A percentile compares a stretch with the other conserved stretches of the same genome.
phyloP scores from a whole-genome alignment of 2,113 vertebrate species.

The Acrocephalus arundinaceus region DNA sequence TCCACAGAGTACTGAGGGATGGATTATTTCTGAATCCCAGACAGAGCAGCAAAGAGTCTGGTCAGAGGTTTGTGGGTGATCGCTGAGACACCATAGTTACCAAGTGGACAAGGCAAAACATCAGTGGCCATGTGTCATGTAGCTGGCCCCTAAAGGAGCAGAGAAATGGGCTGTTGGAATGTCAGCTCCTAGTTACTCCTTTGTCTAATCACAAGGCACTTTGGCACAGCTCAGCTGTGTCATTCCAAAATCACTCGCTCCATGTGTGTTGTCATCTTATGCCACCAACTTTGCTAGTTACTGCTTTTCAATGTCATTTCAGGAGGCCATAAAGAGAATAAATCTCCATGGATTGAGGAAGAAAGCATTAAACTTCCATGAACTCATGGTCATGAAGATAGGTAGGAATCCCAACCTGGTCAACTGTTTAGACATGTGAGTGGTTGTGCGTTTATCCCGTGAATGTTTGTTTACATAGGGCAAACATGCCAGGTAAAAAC shows the following conservation, averaged over 20 bases:
- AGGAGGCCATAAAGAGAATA: constrained; percentile 84
- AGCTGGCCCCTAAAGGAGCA: not conserved
- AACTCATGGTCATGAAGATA: constrained; percentile 70
- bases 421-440: not conserved
- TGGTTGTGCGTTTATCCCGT: not conserved
- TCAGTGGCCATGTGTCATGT: not conserved
- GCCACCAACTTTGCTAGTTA: not conserved
- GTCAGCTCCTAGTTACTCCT: not conserved
- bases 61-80: not conserved
- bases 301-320: constrained; percentile 32
- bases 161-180: not conserved
- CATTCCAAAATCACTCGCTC: not conserved
- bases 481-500: not conserved
- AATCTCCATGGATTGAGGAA: constrained; percentile 80
- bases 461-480: not conserved
- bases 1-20: no score
- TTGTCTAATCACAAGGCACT: not conserved
- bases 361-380: constrained; percentile 87
- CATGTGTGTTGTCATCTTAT: not conserved
- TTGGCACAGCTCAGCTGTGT: not conserved
- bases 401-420: constrained; percentile 8
- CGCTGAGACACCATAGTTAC: not conserved
- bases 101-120: not conserved
- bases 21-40: not conserved
- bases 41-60: not conserved